A percentile compares a stretch with the other conserved stretches of the same genome.
Evolutionary conservation across 2,888 invertebrate species (phyloP).

Genomic region (Leptopterna dolabrata): DNA sequence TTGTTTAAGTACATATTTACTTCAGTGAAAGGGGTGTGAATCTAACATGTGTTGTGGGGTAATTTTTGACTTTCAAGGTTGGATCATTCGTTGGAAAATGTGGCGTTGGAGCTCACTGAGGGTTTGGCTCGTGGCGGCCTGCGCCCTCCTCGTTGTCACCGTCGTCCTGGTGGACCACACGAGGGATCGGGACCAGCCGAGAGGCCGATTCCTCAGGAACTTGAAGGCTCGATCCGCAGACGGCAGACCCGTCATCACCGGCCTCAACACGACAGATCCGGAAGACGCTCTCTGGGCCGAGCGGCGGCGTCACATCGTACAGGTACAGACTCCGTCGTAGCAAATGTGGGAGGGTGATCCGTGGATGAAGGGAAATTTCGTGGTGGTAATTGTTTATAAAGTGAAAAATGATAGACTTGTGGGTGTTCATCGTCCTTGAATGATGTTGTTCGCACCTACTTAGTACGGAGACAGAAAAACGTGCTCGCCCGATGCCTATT

Average conservation of each 20-base stretch:
- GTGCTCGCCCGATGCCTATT: no score
- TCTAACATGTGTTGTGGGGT: not conserved
- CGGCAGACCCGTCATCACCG: slow-evolving; percentile 48
- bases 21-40: not conserved
- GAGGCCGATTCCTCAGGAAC: slow-evolving; percentile 28
- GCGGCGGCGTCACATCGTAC: slow-evolving; percentile 57
- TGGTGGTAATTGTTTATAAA: no score
- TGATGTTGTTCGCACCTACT: no score
- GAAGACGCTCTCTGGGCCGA: slow-evolving; percentile 57
- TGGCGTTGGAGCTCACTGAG: slow-evolving; percentile 33
- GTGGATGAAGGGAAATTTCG: no score
- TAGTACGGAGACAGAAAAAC: no score
- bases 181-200: not conserved
- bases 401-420: no score
- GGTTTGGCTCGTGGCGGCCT: slow-evolving; percentile 18
- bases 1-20: no score
- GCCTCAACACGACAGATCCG: slow-evolving; percentile 53
- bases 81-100: not conserved
- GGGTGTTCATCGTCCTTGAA: no score
- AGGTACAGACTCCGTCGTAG: slow-evolving; percentile 43
- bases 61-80: not conserved
- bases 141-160: slow-evolving; percentile 18
- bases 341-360: no score
- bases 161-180: slow-evolving; percentile 17
- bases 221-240: slow-evolving; percentile 32